Base-by-base conservation (phyloP, 2,888 invertebrate species). In the Smittia aterrima region DNA sequence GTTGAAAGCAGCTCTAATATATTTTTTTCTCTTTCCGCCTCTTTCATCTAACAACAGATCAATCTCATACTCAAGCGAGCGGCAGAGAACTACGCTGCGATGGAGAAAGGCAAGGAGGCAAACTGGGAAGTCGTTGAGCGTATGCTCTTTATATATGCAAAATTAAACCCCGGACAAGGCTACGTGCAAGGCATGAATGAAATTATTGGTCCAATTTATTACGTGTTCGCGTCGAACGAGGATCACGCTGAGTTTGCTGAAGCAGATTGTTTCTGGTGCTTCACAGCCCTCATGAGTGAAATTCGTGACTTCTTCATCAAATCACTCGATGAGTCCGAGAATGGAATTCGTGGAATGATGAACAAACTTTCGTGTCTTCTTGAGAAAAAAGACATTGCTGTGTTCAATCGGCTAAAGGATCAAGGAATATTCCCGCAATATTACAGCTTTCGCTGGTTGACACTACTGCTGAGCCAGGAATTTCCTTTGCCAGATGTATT, bases 141-240 rank as follows among this genome's bases (percentile, higher is more conserved):
- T 76, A 95, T 99, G 82, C 85, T 99, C 75, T 99, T 99, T 84
- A 86, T 99, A 0, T 99, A 98, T 82, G 96, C 97, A 0, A 99
- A 99, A 84, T 86, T 98, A 13, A 99, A 99, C 85, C 96, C 98
- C 0, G 98, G 98, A 0, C 96, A 98, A 81, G 92, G 96, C 11
- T 94, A 95, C 80, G 95, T 95, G 0, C 94, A 98, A 85, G 99
- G 99, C 73, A 99, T 99, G 98, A 99, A 99, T 84, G 99, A 99
- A 84, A 96, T 99, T 78, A 91, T 99, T 62, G 99, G 98, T 0
- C 98, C 98, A 6, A 95, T 99, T 79, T 99, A 99, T 84, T 96
- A 97, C 83, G 92, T 95, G 0, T 95, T 99, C 83, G 98, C 98
- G 6, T 92, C 91, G 22, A 96, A 98, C 84, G 88, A 92, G 0